Conservation (phyloP, 2,797 vertebrate genomes). For the Takifugu ocellatus region DNA sequence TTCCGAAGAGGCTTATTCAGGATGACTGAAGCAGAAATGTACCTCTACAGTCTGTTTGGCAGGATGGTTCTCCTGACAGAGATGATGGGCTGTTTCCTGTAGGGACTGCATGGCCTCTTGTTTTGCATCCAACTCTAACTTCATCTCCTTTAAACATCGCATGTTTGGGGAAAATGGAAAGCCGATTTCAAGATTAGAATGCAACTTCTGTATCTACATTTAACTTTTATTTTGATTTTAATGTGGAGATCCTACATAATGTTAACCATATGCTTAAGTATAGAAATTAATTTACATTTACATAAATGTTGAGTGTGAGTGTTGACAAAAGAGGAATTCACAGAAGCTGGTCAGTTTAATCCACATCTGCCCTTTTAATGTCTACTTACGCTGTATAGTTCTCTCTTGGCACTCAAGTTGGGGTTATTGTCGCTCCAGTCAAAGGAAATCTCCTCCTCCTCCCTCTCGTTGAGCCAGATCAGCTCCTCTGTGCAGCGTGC, state of each 20-base stretch:
- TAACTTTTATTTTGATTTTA: too few relatives aligned
- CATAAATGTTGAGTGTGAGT: background rate
- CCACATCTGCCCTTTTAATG: background rate
- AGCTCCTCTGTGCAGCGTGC: conserved; percentile 91
- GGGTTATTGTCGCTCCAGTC: conserved; percentile 95
- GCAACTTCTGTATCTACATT: conserved; percentile 2
- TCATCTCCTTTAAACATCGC: conserved; percentile 81
- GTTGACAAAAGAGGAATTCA: background rate
- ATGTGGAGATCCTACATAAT: too few relatives aligned
- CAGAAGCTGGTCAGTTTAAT: too few relatives aligned
- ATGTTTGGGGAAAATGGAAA: background rate
- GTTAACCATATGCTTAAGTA: background rate
- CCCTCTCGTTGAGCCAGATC: conserved; percentile 97
- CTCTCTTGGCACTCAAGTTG: conserved; percentile 85
- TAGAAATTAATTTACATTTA: background rate
- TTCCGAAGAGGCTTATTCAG: conserved; percentile 13
- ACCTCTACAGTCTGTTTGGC: conserved; percentile 98
- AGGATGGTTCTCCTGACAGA: conserved; percentile 93
- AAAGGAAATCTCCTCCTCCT: conserved; percentile 94
- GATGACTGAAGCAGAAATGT: background rate
- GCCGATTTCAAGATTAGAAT: background rate
- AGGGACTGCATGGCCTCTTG: conserved; percentile 87
- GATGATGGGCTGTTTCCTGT: conserved; percentile 86
- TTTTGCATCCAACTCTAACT: conserved; percentile 86
- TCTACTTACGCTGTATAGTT: conserved; percentile 85